A percentile compares a stretch with the other conserved stretches of the same genome.
Conservation (phyloP, 2,888 invertebrate genomes). For the Apodemia zela region DNA sequence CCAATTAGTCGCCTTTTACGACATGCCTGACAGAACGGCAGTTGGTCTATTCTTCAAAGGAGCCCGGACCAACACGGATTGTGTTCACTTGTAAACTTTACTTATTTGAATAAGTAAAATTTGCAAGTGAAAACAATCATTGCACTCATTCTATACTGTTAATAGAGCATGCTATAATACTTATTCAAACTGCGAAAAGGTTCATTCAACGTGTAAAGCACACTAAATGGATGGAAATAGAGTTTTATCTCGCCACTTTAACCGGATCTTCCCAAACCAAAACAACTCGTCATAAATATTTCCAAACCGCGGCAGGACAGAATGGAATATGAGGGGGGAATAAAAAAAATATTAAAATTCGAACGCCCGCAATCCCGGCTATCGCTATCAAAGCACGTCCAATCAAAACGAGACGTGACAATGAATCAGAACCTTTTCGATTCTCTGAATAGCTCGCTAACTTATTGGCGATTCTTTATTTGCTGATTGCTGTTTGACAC, state of each 20-base stretch:
- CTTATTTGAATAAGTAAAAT: background rate
- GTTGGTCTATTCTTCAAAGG: too few relatives aligned
- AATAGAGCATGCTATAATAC: slow-evolving; percentile 5
- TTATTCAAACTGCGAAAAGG: slow-evolving; percentile 24
- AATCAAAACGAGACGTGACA: slow-evolving; percentile 78
- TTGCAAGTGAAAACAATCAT: background rate
- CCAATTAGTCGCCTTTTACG: too few relatives aligned
- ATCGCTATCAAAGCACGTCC: slow-evolving; percentile 79
- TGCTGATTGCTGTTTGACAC: slow-evolving; percentile 74
- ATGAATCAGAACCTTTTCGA: slow-evolving; percentile 74
- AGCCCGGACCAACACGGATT: too few relatives aligned
- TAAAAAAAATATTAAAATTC: slow-evolving; percentile 69
- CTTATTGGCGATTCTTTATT: slow-evolving; percentile 75
- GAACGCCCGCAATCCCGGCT: slow-evolving; percentile 70
- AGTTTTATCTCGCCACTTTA: slow-evolving; percentile 39
- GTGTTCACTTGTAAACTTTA: too few relatives aligned
- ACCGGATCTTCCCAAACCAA: slow-evolving; percentile 52
- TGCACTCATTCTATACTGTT: background rate
- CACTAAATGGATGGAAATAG: slow-evolving; percentile 47
- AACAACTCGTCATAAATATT: slow-evolving; percentile 67
- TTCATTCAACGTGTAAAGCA: slow-evolving; percentile 25
- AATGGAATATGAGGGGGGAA: slow-evolving; percentile 66
- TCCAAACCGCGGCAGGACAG: slow-evolving; percentile 62
- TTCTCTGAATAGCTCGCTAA: slow-evolving; percentile 70
- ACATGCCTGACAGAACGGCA: too few relatives aligned